These are phyloP conservation scores for Rynchops niger DNA, from an alignment of 2,113 vertebrate genomes.

Conservation along the genomic window DNA sequence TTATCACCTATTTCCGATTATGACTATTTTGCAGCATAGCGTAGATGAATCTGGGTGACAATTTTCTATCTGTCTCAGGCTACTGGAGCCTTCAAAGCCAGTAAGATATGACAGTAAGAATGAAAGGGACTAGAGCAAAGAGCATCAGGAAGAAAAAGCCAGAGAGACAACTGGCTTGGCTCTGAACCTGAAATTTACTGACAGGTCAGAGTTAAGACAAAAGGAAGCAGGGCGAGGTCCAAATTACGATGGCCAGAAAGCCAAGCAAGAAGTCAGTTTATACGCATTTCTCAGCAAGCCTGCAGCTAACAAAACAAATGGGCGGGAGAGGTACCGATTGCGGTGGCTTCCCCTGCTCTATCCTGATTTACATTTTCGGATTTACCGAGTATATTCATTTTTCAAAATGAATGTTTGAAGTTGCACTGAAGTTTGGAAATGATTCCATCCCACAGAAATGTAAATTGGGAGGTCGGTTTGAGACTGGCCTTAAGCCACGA, in stretches of 20 bases:
- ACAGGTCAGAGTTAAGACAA: neutral
- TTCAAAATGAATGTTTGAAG: neutral
- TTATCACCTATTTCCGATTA: neutral
- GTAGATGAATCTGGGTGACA: neutral
- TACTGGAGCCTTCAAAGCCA: neutral
- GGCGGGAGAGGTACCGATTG: neutral
- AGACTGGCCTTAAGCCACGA: neutral
- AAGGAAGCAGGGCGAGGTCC: neutral
- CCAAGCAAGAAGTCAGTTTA: neutral
- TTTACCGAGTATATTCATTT: neutral
- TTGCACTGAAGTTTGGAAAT: neutral
- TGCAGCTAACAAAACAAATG: neutral
- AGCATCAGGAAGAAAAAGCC: neutral
- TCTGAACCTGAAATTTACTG: neutral
- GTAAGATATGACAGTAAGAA: neutral
- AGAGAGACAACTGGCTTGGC: neutral
- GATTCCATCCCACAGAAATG: slow-evolving; percentile 37
- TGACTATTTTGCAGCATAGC: neutral
- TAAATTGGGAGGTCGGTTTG: neutral
- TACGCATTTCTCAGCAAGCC: neutral
- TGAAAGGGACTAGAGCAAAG: neutral
- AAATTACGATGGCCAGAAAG: neutral
- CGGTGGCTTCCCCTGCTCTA: neutral
- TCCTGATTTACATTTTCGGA: neutral
- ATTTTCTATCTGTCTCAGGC: neutral